Evolutionary conservation across 2,797 vertebrate species (phyloP).

Genomic region (Aplochiton taeniatus): DNA sequence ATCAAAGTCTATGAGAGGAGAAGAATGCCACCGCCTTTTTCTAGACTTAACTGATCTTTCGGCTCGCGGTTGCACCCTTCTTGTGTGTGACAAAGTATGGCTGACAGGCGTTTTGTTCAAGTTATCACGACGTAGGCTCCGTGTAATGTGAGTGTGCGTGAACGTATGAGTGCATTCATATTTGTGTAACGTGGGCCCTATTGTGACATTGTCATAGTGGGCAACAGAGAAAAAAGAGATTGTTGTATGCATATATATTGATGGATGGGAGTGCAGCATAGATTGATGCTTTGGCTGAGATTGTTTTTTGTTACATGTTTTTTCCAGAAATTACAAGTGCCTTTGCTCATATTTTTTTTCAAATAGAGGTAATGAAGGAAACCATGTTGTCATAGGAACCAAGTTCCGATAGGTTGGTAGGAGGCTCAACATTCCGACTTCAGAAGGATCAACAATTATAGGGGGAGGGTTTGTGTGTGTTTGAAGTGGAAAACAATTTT

Average conservation of each 20-base stretch:
- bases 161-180: conserved; percentile 22
- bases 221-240: too few species aligned
- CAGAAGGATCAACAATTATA: conserved; percentile 57
- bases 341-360: background rate
- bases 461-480: conserved; percentile 54
- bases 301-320: too few species aligned
- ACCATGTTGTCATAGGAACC: conserved; percentile 61
- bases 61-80: conserved; percentile 57
- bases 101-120: conserved; percentile 76
- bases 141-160: conserved; percentile 4
- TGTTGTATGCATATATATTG: too few species aligned
- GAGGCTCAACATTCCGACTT: conserved; percentile 36
- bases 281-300: too few species aligned
- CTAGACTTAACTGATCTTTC: conserved; percentile 69
- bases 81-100: conserved; percentile 60
- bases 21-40: conserved; percentile 68
- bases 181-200: conserved; percentile 4
- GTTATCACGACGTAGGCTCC: conserved; percentile 58
- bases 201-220: too few species aligned
- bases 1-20: conserved; percentile 76
- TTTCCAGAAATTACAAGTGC: too few species aligned
- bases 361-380: conserved; percentile 35
- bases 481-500: conserved; percentile 58
- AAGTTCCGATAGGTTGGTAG: conserved; percentile 21
- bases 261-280: too few species aligned